Base-by-base conservation (phyloP, 1,140 invertebrate species). In the Limonius californicus region DNA sequence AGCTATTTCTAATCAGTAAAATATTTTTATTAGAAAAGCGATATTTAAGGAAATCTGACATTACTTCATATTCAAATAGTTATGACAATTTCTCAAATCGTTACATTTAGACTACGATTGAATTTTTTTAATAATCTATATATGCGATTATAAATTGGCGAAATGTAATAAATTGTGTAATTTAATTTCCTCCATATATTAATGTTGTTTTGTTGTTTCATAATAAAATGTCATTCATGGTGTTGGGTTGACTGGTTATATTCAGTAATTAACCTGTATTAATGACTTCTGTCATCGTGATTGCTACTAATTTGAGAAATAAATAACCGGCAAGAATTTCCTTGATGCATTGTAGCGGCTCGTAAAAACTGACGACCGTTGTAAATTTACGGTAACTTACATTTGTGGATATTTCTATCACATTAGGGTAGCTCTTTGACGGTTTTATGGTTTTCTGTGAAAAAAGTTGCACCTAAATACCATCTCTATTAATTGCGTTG, bases 371-470 rank as follows among this genome's bases (percentile, higher is more conserved):
- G 56, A 63, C 57, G 57, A 63, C 62, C 62, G 62, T 63, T 63
- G 62, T 63, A 63, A 63, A 63, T 63, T 50, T 63, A 63, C 62
- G 62, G 62, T 63, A 59, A 59, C 57, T 63, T 63, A 63, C 57
- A 63, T 63, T 57, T 63, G 47, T 53, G 55, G 54, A 56, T 42
- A 57, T 62, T 54, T 62, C 61, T 62, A 62, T 63, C 55, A 50
- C 57, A 63, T 57, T 56, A 59, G 19, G 39, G 12, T n/a, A 45
- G 47, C 45, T 18, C n/a, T 19, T 14, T 39, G 45, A 50, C n/a
- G 45, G 45, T 50, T 50, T 50, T 50, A 50, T 50, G n/a, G 3
- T 3, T 18, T 12, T 50, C 9, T 50, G 16, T 12, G 14, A 50
- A 50, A 50, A 19, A 50, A 39, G 35, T 39, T n/a, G n/a, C 11